phyloP scores from a whole-genome alignment of 92 coral and sea anemone species.

The Parazoanthus darwini region DNA sequence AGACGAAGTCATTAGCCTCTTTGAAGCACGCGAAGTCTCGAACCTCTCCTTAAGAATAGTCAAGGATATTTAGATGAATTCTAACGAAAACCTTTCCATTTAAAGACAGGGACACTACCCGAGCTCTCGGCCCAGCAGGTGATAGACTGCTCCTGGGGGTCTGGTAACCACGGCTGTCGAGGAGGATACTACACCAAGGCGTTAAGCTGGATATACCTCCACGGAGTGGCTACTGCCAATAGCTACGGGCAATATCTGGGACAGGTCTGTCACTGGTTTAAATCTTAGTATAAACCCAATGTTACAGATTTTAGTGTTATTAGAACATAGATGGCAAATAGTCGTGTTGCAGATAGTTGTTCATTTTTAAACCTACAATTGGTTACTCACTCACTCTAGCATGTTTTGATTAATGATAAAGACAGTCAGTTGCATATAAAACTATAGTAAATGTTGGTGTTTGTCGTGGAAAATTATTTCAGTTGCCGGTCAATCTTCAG shows the following conservation, averaged over 20 bases:
- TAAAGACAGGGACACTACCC: conserved; percentile 80
- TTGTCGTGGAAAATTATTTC: no score
- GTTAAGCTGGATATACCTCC: conserved; percentile 90
- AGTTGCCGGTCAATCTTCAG: background rate
- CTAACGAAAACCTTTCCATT: background rate
- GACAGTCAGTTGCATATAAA: no score
- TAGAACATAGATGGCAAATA: background rate
- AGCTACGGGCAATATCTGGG: conserved; percentile 96
- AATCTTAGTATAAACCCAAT: background rate
- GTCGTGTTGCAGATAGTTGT: no score
- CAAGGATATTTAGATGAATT: no score
- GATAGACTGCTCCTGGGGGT: conserved; percentile 98
- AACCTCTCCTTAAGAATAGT: no score
- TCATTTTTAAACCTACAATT: no score
- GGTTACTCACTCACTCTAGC: no score
- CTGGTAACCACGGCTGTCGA: conserved; percentile 98
- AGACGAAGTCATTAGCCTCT: no score
- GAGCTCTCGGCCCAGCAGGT: conserved; percentile 92
- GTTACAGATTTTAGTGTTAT: background rate
- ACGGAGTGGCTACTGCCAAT: conserved; percentile 88
- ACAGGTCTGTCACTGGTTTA: conserved; percentile 61
- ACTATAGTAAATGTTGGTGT: no score
- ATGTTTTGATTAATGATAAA: no score
- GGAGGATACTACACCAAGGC: conserved; percentile 99
- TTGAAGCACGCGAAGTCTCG: no score